Evolutionary conservation across 2,888 invertebrate species (phyloP).

Genomic region (Chaetogeoica ovagalla): DNA sequence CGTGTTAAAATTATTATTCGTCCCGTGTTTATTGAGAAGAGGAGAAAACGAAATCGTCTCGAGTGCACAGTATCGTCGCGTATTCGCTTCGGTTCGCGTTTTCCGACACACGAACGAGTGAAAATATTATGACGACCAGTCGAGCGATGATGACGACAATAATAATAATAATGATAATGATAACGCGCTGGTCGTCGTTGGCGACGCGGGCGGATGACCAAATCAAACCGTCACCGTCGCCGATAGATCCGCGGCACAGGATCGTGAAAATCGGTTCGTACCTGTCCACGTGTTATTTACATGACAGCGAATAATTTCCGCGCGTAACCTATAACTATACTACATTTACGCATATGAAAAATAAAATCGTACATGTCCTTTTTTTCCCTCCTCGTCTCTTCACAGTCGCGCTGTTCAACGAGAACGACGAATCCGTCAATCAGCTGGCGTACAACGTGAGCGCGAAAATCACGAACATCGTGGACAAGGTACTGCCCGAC

Average conservation of each 20-base stretch:
- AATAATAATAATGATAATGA: too few relatives aligned
- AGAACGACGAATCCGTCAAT: constrained; percentile 28
- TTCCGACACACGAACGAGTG: not conserved
- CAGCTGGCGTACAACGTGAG: constrained; percentile 41
- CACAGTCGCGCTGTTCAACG: constrained; percentile 38
- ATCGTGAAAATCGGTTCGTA: constrained; percentile 38
- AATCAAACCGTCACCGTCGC: not conserved
- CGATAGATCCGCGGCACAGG: not conserved
- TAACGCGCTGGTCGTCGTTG: not conserved
- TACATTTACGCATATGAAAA: too few relatives aligned
- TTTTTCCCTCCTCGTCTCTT: not conserved
- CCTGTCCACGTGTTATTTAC: too few relatives aligned
- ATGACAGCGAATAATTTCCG: too few relatives aligned
- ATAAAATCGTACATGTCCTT: too few relatives aligned
- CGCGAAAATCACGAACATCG: constrained; percentile 26
- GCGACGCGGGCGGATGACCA: not conserved
- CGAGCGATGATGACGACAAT: not conserved
- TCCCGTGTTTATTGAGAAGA: not conserved
- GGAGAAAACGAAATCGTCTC: too few relatives aligned
- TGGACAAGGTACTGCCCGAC: constrained; percentile 36
- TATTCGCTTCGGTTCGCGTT: constrained; percentile 6
- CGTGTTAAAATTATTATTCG: constrained; percentile 42
- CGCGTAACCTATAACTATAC: too few relatives aligned
- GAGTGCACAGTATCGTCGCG: too few relatives aligned
- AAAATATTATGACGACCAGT: not conserved